phyloP scores from a whole-genome alignment of 2,888 invertebrate genomes.

The Diogma glabrata region DNA sequence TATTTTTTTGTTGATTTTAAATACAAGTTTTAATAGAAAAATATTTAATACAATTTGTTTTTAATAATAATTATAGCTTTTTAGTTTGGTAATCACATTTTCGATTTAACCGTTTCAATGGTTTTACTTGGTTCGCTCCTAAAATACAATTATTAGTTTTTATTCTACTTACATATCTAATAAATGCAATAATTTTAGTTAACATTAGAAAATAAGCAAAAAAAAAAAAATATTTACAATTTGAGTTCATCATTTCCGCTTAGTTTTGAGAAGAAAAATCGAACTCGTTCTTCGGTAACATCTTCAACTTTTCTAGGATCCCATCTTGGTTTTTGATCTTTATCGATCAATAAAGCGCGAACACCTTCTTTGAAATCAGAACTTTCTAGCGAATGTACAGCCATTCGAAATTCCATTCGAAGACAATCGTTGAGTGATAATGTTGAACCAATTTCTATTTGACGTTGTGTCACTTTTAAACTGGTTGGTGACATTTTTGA shows the following conservation, averaged over 20 bases:
- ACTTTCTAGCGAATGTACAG: conserved; percentile 47
- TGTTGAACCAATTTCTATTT: conserved; percentile 62
- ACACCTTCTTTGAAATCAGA: conserved; percentile 85
- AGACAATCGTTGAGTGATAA: conserved; percentile 72
- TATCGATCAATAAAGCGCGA: conserved; percentile 79
- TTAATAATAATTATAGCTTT: no score
- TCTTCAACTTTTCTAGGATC: conserved; percentile 64
- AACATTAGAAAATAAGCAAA: no score
- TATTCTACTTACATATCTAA: no score
- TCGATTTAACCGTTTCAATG: no score
- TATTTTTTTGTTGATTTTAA: no score
- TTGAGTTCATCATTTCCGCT: conserved; percentile 54
- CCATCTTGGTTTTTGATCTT: conserved; percentile 89
- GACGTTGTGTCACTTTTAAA: conserved; percentile 72
- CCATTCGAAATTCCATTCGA: conserved; percentile 80
- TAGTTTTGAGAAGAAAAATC: conserved; percentile 63
- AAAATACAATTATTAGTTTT: no score
- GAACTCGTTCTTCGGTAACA: conserved; percentile 64
- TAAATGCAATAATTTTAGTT: no score
- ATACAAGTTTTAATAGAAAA: no score
- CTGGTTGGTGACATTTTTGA: conserved; percentile 84
- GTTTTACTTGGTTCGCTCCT: no score
- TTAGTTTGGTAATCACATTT: no score
- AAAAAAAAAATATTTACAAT: conserved; percentile 27
- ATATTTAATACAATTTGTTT: no score